Evolutionary conservation across 1,140 invertebrate genomes (phyloP).

Genomic region (Scaptomyza pallida): DNA sequence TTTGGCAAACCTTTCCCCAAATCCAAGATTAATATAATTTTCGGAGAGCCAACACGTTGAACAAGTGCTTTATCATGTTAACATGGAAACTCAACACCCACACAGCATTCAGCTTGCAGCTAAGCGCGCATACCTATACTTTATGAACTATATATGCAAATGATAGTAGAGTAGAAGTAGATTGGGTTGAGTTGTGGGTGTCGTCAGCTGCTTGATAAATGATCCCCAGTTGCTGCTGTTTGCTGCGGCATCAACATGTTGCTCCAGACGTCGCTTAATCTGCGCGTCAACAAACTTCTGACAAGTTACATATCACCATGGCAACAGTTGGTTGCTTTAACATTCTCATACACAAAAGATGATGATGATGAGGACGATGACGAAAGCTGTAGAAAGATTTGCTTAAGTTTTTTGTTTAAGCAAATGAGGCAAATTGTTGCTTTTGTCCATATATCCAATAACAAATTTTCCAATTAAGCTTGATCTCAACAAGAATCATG

Average conservation of each 20-base stretch:
- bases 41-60: neutral
- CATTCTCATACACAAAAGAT: constrained; percentile 9
- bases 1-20: neutral
- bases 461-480: constrained; percentile 31
- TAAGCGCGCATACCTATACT: constrained; percentile 11
- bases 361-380: constrained; percentile 5
- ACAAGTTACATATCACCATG: constrained; percentile 73
- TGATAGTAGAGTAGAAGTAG: neutral
- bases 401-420: constrained; percentile 12
- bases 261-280: constrained; percentile 61
- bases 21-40: neutral
- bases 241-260: constrained; percentile 48
- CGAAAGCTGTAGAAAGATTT: neutral
- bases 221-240: constrained; percentile 51
- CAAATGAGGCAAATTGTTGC: constrained; percentile 10
- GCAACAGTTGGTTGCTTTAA: constrained; percentile 78
- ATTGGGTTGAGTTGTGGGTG: constrained; percentile 38
- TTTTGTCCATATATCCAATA: constrained; percentile 15
- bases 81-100: constrained; percentile 33
- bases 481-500: too few relatives aligned
- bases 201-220: constrained; percentile 69
- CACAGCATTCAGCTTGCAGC: constrained; percentile 18
- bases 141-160: constrained; percentile 59
- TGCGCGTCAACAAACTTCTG: constrained; percentile 76
- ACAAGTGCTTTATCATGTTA: constrained; percentile 19